Base-by-base conservation (phyloP, 2,888 invertebrate genomes). In the Ectobius pallidus region DNA sequence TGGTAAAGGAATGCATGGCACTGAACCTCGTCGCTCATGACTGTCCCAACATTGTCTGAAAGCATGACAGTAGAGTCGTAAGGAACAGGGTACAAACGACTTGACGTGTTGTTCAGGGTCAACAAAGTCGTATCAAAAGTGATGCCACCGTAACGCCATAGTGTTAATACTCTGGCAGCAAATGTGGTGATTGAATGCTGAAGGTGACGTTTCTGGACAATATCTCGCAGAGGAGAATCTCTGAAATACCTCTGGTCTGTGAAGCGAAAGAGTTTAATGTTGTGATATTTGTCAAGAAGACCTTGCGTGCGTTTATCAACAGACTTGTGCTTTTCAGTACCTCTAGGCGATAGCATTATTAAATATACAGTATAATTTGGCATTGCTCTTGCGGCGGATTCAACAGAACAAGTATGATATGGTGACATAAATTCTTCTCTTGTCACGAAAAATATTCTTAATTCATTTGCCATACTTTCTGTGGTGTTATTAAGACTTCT, bases 91-190 rank as follows among this genome's bases (percentile, higher is more conserved):
- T 30, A 58, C 9, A 25, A 1, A n/a, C n/a, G 2, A 9, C 30
- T 18, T 14, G 30, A 30, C 11, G 30, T 6, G 18, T 52, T 58
- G n/a, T 30, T 58, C 16, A 58, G 14, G 11, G 58, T 58, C 4
- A 58, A 6, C 3, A 58, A 25, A n/a, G 25, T 4, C 18, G 25
- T 4, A 30, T 65, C 65, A 27, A 25, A 42, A 27, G 27, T 65
- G 1, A 65, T 27, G 3, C 65, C 65, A 4, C 65, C 46, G n/a
- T 65, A 44, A 6, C 65, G 42, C 65, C 65, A 65, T 0, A 65
- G 27, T 1, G 65, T 65, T 27, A 65, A 30, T 9, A 65, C 16
- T 46, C 65, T 65, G n/a, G 65, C 65, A 25, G 65, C 65, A 46
- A 46, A 65, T 7, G 6, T 16, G 7, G 27, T 30, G 14, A 27